Conservation (phyloP, 2,113 vertebrate species). For the Leptodactylus fuscus region DNA sequence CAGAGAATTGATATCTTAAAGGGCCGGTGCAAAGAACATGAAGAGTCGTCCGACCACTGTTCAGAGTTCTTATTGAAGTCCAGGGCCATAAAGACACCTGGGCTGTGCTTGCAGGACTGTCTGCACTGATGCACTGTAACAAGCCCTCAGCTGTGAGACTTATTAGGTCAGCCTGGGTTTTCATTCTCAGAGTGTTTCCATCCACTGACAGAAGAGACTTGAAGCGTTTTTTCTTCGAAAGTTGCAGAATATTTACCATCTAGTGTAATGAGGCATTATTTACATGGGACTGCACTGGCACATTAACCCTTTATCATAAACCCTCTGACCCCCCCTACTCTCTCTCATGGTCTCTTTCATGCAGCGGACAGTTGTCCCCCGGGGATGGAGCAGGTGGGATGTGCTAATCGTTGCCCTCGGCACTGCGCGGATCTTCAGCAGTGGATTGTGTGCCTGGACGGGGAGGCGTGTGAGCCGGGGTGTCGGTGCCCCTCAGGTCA, state of each 20-base stretch:
- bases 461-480: constrained; percentile 76
- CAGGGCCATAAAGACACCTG: too few species aligned
- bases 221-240: too few species aligned
- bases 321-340: neutral
- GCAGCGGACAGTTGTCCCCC: constrained; percentile 75
- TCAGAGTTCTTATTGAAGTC: neutral
- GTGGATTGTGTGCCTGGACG: constrained; percentile 77
- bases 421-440: constrained; percentile 86
- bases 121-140: too few species aligned
- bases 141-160: too few species aligned
- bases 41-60: too few species aligned
- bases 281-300: neutral
- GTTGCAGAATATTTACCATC: neutral
- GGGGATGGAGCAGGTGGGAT: constrained; percentile 75
- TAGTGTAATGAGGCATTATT: neutral
- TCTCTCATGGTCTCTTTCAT: neutral
- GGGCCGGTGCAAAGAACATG: neutral
- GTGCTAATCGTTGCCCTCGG: constrained; percentile 83
- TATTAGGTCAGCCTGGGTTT: too few species aligned
- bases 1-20: neutral
- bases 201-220: too few species aligned
- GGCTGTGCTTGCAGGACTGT: too few species aligned
- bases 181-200: too few species aligned
- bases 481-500: constrained; percentile 82
- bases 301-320: neutral